These are phyloP conservation scores for Cryptotis parvus DNA, from an alignment of 2,113 vertebrate species.

Conservation along the genomic window DNA sequence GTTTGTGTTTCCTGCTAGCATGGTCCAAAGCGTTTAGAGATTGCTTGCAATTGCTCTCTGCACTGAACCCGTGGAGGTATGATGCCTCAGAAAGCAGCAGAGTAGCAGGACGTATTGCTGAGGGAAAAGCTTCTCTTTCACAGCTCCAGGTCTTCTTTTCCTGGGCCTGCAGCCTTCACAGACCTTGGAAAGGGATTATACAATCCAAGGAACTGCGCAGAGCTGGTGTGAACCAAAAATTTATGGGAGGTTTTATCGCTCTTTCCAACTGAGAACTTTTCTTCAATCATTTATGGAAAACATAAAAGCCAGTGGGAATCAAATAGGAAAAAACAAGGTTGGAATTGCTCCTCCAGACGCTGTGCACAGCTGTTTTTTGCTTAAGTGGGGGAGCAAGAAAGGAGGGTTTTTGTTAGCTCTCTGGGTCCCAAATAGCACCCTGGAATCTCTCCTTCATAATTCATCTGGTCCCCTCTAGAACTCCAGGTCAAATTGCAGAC, in stretches of 20 bases:
- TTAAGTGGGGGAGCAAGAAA: constrained; percentile 49
- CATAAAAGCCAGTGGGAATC: constrained; percentile 87
- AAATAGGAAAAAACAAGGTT: constrained; percentile 85
- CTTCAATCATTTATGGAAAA: constrained; percentile 87
- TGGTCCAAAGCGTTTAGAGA: background rate
- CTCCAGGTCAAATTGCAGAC: constrained; percentile 73
- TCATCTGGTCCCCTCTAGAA: constrained; percentile 47
- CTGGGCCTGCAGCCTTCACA: background rate
- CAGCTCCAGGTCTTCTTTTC: background rate
- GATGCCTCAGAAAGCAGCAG: background rate
- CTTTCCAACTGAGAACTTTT: constrained; percentile 86
- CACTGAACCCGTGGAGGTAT: background rate
- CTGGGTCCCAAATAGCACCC: constrained; percentile 45
- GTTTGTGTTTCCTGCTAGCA: background rate
- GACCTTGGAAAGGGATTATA: background rate
- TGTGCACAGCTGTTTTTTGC: constrained; percentile 86
- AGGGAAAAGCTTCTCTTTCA: background rate
- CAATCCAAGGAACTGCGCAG: background rate
- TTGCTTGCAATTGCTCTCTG: background rate
- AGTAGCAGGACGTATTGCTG: background rate
- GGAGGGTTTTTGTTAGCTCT: background rate
- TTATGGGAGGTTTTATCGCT: constrained; percentile 83
- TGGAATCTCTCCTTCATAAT: constrained; percentile 46
- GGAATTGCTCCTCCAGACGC: constrained; percentile 85
- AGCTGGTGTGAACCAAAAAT: constrained; percentile 77